Base-by-base conservation (phyloP, 2,797 vertebrate genomes). In the Rousettus madagascariensis region DNA sequence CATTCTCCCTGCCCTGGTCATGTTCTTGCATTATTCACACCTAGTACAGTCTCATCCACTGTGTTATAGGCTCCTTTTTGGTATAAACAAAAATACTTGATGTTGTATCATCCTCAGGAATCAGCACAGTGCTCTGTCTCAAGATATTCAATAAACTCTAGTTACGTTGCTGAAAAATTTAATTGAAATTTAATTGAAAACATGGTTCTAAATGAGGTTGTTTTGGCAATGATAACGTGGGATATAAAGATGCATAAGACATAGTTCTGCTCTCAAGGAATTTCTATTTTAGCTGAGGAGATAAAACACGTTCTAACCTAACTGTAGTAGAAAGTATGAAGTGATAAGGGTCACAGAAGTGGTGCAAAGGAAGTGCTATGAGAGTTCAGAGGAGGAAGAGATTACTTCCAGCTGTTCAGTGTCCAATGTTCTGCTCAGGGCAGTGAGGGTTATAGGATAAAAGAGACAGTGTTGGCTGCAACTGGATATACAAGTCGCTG, bases 401-500 rank as follows among this genome's bases (percentile, higher is more conserved):
- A 93, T 94, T 46, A 63, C n/a, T 93, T 90, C 19, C 84, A 95
- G 90, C 84, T 91, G 84, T 30, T 93, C 38, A 38, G 20, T 12
- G 51, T 38, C 75, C 61, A 59, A 5, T 6, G 33, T 51, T 86
- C 94, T 88, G 43, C 41, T 80, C 24, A 38, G 26, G 53, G 28
- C 43, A 86, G 22, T 30, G 41, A 78, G 80, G 71, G 82, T 38
- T 59, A 75, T 2, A 77, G 71, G 80, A 59, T 68, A 33, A 86
- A 80, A 90, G 26, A 59, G 6, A 87, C 4, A 55, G 33, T 38
- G 16, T 28, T 87, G 72, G 28, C 26, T 68, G 30, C 22, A 90
- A 38, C 1, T 74, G 38, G 33, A 36, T 53, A 41, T 26, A 87
- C 43, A 94, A 95, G 11, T 61, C 41, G 91, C 24, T n/a, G 43